A percentile compares a stretch with the other conserved stretches of the same genome.
Conservation (phyloP, 2,888 invertebrate genomes). For the Muschampia plurimacula region DNA sequence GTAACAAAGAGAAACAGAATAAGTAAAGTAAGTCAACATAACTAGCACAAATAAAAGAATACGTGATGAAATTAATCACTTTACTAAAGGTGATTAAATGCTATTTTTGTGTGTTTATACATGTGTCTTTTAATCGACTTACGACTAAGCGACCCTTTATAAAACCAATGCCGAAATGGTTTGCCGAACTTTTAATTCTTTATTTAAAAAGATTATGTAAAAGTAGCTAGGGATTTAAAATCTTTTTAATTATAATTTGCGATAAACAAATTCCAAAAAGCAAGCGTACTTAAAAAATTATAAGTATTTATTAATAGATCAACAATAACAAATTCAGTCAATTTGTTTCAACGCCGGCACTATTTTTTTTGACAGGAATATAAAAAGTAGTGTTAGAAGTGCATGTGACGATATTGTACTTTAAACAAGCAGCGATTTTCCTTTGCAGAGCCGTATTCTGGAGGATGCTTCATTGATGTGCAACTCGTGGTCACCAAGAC, state of each 20-base stretch:
- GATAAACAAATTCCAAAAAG: no score
- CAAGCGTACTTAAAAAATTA: no score
- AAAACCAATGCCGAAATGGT: neutral
- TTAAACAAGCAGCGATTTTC: constrained; percentile 63
- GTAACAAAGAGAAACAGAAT: neutral
- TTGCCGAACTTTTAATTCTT: no score
- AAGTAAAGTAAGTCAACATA: neutral
- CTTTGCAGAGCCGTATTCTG: constrained; percentile 94
- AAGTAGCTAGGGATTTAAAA: no score
- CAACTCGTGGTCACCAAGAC: constrained; percentile 96
- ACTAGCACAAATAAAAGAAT: neutral
- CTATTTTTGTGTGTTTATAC: neutral
- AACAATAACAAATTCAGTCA: no score
- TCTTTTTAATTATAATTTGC: no score
- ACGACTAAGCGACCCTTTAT: no score
- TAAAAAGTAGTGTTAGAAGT: neutral
- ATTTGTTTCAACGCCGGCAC: no score
- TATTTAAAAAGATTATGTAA: no score
- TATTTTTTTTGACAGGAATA: no score
- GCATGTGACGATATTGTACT: constrained; percentile 30
- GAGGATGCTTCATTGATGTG: constrained; percentile 96
- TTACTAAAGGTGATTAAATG: neutral
- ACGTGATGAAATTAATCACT: constrained; percentile 10
- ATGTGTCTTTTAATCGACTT: neutral
- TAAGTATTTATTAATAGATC: no score